Conservation (phyloP, 37 sponge, comb jelly and placozoan genomes). For the Aphrocallistes beatrix region DNA sequence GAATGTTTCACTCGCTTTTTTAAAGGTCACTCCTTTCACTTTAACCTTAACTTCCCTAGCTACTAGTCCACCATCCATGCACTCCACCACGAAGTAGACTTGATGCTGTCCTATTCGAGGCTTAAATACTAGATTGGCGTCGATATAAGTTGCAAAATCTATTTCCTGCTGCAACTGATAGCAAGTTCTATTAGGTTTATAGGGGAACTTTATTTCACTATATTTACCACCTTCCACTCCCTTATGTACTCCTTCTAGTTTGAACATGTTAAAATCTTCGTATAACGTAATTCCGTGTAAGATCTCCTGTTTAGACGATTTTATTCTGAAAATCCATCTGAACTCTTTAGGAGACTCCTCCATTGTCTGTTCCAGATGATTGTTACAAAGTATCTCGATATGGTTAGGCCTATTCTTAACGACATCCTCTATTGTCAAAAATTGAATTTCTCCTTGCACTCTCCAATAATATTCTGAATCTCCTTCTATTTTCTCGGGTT, state of each 20-base stretch:
- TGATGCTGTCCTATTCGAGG: neutral
- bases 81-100: neutral
- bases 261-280: neutral
- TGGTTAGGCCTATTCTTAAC: neutral
- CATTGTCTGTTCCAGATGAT: neutral
- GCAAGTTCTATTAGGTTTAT: neutral
- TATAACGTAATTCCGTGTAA: neutral
- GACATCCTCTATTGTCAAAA: neutral
- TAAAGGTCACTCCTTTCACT: neutral
- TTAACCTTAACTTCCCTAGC: constrained; percentile 1
- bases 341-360: neutral
- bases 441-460: neutral
- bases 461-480: neutral
- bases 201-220: neutral
- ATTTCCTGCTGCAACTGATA: neutral
- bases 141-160: neutral
- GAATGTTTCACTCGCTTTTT: neutral
- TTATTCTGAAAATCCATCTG: neutral
- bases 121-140: neutral
- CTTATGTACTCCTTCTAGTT: neutral
- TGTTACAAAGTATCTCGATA: neutral
- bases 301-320: neutral
- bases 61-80: neutral
- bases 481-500: neutral
- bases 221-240: neutral